Base-by-base conservation (phyloP, 2,888 invertebrate genomes). In the Mythimna lalbum region DNA sequence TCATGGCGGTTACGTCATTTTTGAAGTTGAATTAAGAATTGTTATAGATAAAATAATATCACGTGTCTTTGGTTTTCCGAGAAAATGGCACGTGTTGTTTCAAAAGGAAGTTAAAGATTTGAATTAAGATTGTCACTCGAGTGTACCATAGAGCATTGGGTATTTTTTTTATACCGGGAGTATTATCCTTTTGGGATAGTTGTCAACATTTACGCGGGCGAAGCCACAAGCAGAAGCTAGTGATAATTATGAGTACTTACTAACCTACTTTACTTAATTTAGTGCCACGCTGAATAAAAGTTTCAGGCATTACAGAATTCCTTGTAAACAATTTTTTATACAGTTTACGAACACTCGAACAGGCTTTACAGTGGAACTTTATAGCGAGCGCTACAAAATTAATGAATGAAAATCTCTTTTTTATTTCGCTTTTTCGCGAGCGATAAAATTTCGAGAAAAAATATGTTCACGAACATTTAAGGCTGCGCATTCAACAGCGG, bases 1-100 rank as follows among this genome's bases (percentile, higher is more conserved):
- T n/a, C 10, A 50, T 65, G 43, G 14, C 0, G 12, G 61, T 75
- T 47, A 36, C 80, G 76, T 75, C 71, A 79, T 68, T 19, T 49
- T 55, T 12, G 14, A 27, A 6, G 27, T 76, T 62, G 33, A 61
- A 60, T 69, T 70, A 43, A 59, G 47, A 80, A 57, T 64, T 59
- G 56, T 57, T 60, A 33, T 9, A 52, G 52, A 57, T 65, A 77
- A 73, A 59, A 78, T 55, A 52, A 60, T 60, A 12, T 27, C 73
- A 63, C 57, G 53, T 59, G 78, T 62, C 52, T 31, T 71, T 36
- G 21, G 53, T 63, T 59, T 63, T 78, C 39, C 21, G 63, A 50
- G 63, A 63, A 63, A 53, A 12, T 27, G 21, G 19, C 68, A 53
- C 57, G 19, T 59, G 57, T 52, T 36, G 6, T 23, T 39, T 43